Conservation (phyloP, 2,888 invertebrate species). For the Zygogramma bicolorata region DNA sequence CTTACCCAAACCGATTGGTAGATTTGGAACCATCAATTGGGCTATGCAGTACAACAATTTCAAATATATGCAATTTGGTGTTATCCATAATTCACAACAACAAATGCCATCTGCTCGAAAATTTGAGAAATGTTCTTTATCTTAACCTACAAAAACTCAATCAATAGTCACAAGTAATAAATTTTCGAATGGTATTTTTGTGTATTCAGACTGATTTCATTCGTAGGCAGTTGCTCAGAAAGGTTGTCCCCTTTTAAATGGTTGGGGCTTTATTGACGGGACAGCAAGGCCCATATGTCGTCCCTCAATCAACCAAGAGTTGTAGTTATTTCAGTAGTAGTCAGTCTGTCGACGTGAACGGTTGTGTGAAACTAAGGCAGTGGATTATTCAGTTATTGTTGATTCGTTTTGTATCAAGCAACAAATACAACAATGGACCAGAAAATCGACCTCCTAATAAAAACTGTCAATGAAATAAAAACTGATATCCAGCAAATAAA, state of each 20-base stretch:
- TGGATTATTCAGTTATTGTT: too few species aligned
- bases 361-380: too few species aligned
- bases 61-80: constrained; percentile 1
- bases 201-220: background rate
- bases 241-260: constrained; percentile 15
- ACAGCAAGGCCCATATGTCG: constrained; percentile 19
- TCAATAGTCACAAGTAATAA: constrained; percentile 14
- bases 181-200: background rate
- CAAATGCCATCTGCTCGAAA: constrained; percentile 6
- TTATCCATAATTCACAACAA: background rate
- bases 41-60: constrained; percentile 7
- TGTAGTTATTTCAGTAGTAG: too few species aligned
- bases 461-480: background rate
- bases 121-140: too few species aligned
- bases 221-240: background rate
- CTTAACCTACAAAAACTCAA: background rate
- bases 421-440: background rate
- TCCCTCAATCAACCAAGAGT: background rate
- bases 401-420: background rate
- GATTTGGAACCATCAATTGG: constrained; percentile 19
- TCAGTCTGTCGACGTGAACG: too few species aligned
- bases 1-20: constrained; percentile 17
- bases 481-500: background rate
- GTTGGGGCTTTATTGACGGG: constrained; percentile 24
- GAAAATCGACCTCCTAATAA: too few species aligned